Percentiles rank a stretch among this genome's conserved stretches.
phyloP scores from a whole-genome alignment of 2,113 vertebrate genomes.

The Sorex araneus region DNA sequence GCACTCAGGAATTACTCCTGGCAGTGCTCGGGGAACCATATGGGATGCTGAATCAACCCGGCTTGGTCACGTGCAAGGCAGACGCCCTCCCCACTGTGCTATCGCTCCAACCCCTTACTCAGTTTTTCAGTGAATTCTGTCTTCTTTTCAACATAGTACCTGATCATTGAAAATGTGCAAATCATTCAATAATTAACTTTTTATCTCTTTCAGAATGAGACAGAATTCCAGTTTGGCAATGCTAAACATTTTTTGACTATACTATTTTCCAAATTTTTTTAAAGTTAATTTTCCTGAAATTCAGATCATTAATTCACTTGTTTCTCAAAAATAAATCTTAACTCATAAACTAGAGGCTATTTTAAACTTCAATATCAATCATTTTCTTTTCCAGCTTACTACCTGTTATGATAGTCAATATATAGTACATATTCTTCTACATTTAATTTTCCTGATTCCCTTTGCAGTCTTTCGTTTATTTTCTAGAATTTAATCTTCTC shows the following conservation, averaged over 20 bases:
- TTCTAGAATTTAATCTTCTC: not conserved
- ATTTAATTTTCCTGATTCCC: not conserved
- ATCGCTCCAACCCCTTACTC: too few relatives aligned
- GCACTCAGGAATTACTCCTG: too few relatives aligned
- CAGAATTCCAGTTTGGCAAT: not conserved
- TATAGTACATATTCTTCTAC: not conserved
- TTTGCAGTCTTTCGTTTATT: not conserved
- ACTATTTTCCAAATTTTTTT: not conserved
- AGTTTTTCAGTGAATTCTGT: not conserved
- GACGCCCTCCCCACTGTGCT: too few relatives aligned
- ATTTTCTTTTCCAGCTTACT: not conserved
- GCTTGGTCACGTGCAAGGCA: too few relatives aligned
- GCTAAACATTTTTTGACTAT: not conserved
- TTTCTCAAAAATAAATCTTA: not conserved
- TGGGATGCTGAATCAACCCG: too few relatives aligned
- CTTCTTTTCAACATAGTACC: not conserved
- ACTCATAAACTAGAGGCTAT: not conserved
- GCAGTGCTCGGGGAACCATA: too few relatives aligned
- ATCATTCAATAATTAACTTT: not conserved
- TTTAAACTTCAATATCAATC: not conserved
- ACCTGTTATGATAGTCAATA: not conserved
- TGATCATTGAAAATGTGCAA: not conserved
- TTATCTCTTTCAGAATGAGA: not conserved
- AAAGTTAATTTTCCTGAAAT: slow-evolving; percentile 14
- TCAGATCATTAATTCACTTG: not conserved